Conservation (phyloP, 64 coral and sea anemone genomes). For the Trachythela sp. region DNA sequence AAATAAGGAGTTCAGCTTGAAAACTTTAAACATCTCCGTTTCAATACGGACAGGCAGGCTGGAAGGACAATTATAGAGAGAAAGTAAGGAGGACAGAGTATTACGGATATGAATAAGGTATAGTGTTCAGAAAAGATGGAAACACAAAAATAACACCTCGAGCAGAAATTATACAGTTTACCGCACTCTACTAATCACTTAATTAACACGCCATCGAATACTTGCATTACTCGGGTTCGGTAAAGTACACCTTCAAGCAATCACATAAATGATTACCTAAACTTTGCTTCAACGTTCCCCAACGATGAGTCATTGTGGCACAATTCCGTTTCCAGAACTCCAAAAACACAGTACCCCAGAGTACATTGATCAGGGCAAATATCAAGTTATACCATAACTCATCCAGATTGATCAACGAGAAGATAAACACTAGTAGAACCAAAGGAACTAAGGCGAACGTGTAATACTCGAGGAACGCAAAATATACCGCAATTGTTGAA, state of each 20-base stretch:
- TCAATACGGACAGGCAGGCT: too few relatives aligned
- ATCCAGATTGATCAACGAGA: constrained; percentile 68
- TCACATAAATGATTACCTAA: constrained; percentile 35
- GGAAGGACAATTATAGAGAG: too few relatives aligned
- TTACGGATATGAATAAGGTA: too few relatives aligned
- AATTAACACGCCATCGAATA: too few relatives aligned
- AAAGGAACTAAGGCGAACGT: constrained; percentile 62
- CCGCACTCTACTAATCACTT: too few relatives aligned
- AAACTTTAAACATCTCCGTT: too few relatives aligned
- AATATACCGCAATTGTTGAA: constrained; percentile 87
- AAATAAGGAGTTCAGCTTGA: too few relatives aligned
- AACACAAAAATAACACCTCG: too few relatives aligned
- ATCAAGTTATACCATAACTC: constrained; percentile 83
- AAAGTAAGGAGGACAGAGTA: too few relatives aligned
- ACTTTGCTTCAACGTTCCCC: constrained; percentile 74
- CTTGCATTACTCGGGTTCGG: background rate
- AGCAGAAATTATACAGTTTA: too few relatives aligned
- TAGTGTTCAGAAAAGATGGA: too few relatives aligned
- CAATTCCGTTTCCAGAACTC: constrained; percentile 93
- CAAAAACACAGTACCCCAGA: constrained; percentile 89
- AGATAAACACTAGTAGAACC: constrained; percentile 72
- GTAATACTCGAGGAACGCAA: constrained; percentile 90
- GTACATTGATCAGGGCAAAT: constrained; percentile 74
- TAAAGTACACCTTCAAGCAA: background rate
- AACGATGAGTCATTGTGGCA: constrained; percentile 69